A percentile compares a stretch with the other conserved stretches of the same genome.
phyloP scores from a whole-genome alignment of 2,797 vertebrate species.

The Acomys russatus region DNA sequence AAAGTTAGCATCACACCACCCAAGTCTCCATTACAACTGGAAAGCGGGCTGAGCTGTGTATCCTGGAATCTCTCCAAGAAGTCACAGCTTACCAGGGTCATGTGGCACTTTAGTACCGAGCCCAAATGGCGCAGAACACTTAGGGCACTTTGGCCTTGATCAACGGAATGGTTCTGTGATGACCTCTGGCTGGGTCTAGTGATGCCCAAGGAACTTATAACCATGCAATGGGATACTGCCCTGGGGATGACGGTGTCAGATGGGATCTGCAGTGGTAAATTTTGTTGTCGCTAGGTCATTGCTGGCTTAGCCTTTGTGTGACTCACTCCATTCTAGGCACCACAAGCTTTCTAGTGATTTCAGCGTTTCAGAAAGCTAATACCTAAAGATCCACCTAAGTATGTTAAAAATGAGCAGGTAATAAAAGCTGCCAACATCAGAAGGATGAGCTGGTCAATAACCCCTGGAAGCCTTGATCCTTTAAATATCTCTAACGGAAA shows the following conservation, averaged over 20 bases:
- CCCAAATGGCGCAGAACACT: conserved; percentile 39
- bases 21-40: neutral
- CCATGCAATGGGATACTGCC: conserved; percentile 24
- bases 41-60: neutral
- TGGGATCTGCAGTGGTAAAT: neutral
- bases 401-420: conserved; percentile 57
- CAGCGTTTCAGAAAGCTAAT: conserved; percentile 65
- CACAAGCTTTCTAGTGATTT: conserved; percentile 33
- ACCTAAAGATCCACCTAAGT: conserved; percentile 52
- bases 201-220: conserved; percentile 32
- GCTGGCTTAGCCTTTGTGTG: neutral
- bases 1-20: neutral
- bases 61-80: conserved; percentile 27
- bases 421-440: conserved; percentile 73
- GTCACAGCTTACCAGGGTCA: neutral
- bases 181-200: conserved; percentile 21
- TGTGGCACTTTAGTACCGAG: neutral
- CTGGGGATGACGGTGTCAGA: neutral
- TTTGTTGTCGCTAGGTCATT: neutral
- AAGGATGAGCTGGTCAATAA: conserved; percentile 62
- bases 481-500: conserved; percentile 74
- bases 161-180: neutral
- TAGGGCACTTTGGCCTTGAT: neutral
- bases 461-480: conserved; percentile 61
- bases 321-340: neutral